Evolutionary conservation across 2,888 invertebrate genomes (phyloP).

Genomic region (Orthosia cruda): DNA sequence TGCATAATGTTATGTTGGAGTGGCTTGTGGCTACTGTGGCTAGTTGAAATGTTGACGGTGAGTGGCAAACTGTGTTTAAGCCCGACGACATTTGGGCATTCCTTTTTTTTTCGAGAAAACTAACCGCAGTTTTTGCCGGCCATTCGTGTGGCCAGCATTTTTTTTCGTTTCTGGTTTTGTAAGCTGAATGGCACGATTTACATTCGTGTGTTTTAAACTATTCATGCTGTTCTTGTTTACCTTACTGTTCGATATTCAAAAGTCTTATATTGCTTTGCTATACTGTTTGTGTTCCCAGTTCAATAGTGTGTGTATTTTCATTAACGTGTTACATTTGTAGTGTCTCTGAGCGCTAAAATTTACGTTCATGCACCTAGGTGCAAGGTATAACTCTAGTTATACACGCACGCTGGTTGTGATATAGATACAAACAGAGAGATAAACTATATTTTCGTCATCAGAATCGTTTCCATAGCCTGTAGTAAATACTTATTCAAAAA

Average conservation of each 20-base stretch:
- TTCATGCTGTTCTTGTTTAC: conserved; percentile 27
- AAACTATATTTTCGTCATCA: no score
- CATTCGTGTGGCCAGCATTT: conserved; percentile 1
- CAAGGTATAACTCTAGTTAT: no score
- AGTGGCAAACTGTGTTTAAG: conserved; percentile 63
- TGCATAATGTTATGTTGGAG: conserved; percentile 61
- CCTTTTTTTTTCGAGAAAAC: conserved; percentile 37
- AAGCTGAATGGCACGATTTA: conserved; percentile 29
- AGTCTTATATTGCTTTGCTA: neutral
- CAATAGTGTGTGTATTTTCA: no score
- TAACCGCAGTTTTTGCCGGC: conserved; percentile 31
- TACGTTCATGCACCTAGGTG: no score
- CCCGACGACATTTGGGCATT: conserved; percentile 33
- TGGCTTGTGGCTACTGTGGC: conserved; percentile 41
- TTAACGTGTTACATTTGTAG: no score
- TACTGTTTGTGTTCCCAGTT: conserved; percentile 16
- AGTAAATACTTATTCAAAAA: no score
- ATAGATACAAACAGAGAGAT: no score
- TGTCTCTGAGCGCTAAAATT: no score
- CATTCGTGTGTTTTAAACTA: conserved; percentile 24
- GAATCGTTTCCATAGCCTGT: no score
- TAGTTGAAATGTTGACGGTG: conserved; percentile 60
- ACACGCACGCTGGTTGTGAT: no score
- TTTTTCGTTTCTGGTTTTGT: conserved; percentile 31
- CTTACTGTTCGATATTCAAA: conserved; percentile 34